These are phyloP conservation scores for Matsumyia berberina DNA, from an alignment of 2,888 invertebrate species.

Conservation along the genomic window DNA sequence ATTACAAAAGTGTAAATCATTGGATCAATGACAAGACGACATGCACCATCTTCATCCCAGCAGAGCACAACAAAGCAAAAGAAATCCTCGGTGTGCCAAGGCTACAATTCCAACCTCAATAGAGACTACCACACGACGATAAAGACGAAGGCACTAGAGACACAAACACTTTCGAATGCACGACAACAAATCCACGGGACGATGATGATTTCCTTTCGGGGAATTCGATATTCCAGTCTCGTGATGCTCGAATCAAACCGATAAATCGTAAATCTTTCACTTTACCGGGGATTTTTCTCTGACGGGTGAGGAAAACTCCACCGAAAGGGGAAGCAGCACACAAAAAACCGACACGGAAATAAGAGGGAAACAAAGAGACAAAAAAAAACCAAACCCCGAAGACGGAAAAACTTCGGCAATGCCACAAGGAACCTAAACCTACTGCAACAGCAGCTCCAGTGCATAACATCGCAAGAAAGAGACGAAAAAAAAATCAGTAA, in stretches of 20 bases:
- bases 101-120: conserved; percentile 61
- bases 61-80: conserved; percentile 18
- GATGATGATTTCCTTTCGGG: conserved; percentile 75
- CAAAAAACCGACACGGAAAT: conserved; percentile 66
- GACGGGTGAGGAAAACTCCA: conserved; percentile 58
- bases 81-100: conserved; percentile 55
- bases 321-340: conserved; percentile 45
- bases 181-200: conserved; percentile 72
- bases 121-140: conserved; percentile 37
- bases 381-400: conserved; percentile 65
- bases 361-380: conserved; percentile 70
- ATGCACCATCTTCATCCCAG: conserved; percentile 72
- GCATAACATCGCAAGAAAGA: too few species aligned
- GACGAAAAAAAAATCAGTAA: conserved; percentile 25
- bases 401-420: conserved; percentile 71
- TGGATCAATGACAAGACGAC: conserved; percentile 73
- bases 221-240: conserved; percentile 78
- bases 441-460: conserved; percentile 28
- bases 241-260: conserved; percentile 78
- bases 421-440: conserved; percentile 50
- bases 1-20: conserved; percentile 75
- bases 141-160: conserved; percentile 24
- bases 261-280: conserved; percentile 79
- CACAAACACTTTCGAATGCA: conserved; percentile 75
- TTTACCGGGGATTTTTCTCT: conserved; percentile 75